A percentile compares a stretch with the other conserved stretches of the same genome.
Conservation (phyloP, 2,888 invertebrate genomes). For the Drosophila meridiana region DNA sequence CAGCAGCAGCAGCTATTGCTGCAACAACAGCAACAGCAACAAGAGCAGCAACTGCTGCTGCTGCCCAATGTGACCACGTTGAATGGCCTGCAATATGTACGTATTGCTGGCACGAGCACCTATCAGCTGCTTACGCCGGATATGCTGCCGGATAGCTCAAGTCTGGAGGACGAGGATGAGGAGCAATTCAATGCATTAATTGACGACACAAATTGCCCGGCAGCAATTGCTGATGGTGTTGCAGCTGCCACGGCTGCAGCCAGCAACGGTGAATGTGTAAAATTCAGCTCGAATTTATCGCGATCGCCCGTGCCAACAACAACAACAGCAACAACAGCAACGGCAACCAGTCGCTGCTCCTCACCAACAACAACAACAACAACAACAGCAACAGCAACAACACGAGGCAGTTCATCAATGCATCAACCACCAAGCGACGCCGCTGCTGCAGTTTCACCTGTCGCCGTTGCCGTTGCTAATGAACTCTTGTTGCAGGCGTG, state of each 20-base stretch:
- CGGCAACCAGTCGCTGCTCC: constrained; percentile 44
- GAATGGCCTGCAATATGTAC: constrained; percentile 87
- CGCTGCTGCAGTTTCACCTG: constrained; percentile 81
- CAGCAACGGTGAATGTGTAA: constrained; percentile 72
- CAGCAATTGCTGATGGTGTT: constrained; percentile 79
- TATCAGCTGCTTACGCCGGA: constrained; percentile 88
- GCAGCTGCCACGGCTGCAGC: constrained; percentile 28
- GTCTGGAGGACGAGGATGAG: constrained; percentile 86
- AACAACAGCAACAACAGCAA: constrained; percentile 44
- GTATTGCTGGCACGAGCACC: constrained; percentile 87
- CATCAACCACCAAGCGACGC: constrained; percentile 61
- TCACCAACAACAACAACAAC: constrained; percentile 32
- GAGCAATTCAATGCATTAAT: constrained; percentile 85
- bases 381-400: constrained; percentile 32
- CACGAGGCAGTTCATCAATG: constrained; percentile 63
- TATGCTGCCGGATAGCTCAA: constrained; percentile 84
- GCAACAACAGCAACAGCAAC: neutral
- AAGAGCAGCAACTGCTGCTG: constrained; percentile 28
- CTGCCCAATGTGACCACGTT: constrained; percentile 85
- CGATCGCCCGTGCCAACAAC: constrained; percentile 77
- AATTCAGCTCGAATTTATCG: constrained; percentile 66
- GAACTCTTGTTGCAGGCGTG: constrained; percentile 83
- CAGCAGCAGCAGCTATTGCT: neutral
- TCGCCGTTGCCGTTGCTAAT: constrained; percentile 77
- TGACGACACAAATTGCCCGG: constrained; percentile 84